Percentiles rank a stretch among this genome's conserved stretches.
Conservation (phyloP, 2,888 invertebrate genomes). For the Plebejus argus region DNA sequence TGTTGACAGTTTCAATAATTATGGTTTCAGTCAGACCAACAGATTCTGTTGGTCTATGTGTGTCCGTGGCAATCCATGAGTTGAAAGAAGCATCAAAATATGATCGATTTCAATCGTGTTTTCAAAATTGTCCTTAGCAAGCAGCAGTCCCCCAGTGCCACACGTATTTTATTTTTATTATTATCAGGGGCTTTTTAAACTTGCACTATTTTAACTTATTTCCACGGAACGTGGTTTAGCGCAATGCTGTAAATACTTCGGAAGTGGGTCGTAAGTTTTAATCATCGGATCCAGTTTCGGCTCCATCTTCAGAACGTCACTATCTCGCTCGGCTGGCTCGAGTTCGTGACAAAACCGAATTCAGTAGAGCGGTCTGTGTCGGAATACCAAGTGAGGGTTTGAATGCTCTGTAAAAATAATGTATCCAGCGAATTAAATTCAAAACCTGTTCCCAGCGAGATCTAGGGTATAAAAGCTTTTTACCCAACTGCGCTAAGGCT, state of each 20-base stretch:
- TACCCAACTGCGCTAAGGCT: background rate
- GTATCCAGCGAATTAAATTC: background rate
- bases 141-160: too few species aligned
- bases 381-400: slow-evolving; percentile 10
- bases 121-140: too few species aligned
- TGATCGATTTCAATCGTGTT: too few species aligned
- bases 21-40: too few species aligned
- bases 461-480: slow-evolving; percentile 1
- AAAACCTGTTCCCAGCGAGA: background rate
- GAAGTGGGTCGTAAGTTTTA: slow-evolving; percentile 19
- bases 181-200: too few species aligned
- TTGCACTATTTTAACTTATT: background rate
- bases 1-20: too few species aligned
- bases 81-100: too few species aligned
- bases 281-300: slow-evolving; percentile 1
- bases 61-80: too few species aligned
- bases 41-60: too few species aligned
- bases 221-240: background rate
- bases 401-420: slow-evolving; percentile 12
- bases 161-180: too few species aligned
- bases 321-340: slow-evolving; percentile 12
- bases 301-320: slow-evolving; percentile 6
- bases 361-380: slow-evolving; percentile 3
- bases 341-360: slow-evolving; percentile 21
- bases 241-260: background rate